phyloP scores from a whole-genome alignment of 2,888 invertebrate genomes.

The Agriotes lineatus region DNA sequence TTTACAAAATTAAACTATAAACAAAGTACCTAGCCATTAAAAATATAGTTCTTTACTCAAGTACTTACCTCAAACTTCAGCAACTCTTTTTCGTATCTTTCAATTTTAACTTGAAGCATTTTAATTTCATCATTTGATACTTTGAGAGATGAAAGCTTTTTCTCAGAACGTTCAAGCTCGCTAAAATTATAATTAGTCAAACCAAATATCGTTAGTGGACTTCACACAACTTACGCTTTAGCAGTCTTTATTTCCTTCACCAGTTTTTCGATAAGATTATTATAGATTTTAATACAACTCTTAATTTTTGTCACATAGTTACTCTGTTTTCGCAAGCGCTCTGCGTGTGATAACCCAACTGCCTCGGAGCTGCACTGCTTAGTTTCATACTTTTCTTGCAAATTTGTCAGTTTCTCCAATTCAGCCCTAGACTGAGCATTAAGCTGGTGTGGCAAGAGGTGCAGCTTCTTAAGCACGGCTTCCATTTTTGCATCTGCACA shows the following conservation, averaged over 20 bases:
- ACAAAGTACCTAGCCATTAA: background rate
- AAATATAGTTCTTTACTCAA: background rate
- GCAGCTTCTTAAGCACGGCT: conserved; percentile 47
- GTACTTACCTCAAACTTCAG: conserved; percentile 57
- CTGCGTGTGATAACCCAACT: conserved; percentile 50
- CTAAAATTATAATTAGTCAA: no score
- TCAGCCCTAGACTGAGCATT: conserved; percentile 41
- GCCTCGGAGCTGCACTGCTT: conserved; percentile 45
- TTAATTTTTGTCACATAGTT: conserved; percentile 56
- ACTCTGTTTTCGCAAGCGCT: conserved; percentile 53
- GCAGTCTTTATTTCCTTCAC: conserved; percentile 53
- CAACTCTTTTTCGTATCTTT: conserved; percentile 57
- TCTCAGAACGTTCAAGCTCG: conserved; percentile 46
- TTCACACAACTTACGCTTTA: conserved; percentile 49
- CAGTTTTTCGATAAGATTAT: conserved; percentile 54
- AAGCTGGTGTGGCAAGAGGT: conserved; percentile 45
- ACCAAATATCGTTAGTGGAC: no score
- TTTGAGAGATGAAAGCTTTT: conserved; percentile 38
- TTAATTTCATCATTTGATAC: conserved; percentile 49
- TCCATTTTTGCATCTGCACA: conserved; percentile 52
- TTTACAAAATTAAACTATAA: background rate
- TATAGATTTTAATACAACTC: conserved; percentile 55
- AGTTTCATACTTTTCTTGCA: conserved; percentile 45
- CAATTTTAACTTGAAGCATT: conserved; percentile 55
- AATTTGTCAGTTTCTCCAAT: conserved; percentile 44